Conservation (phyloP, 2,888 invertebrate species). For the Liopterus haemorrhoidalis region DNA sequence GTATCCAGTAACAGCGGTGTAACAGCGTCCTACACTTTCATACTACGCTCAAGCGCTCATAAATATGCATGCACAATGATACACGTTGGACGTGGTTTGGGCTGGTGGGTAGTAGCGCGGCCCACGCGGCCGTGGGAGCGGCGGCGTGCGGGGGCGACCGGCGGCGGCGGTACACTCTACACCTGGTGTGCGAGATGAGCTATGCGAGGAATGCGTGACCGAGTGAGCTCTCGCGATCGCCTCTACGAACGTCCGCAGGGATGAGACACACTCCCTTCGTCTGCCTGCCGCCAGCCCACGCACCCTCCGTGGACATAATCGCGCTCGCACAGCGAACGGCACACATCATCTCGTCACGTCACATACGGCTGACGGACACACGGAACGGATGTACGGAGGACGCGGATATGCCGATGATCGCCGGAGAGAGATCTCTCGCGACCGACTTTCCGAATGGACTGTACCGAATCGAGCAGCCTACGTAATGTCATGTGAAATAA, state of each 20-base stretch:
- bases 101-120: slow-evolving; percentile 40
- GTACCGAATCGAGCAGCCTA: slow-evolving; percentile 26
- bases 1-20: no score
- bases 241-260: background rate
- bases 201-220: no score
- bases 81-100: slow-evolving; percentile 39
- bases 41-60: slow-evolving; percentile 36
- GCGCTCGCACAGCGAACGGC: background rate
- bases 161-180: background rate
- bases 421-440: slow-evolving; percentile 15
- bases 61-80: slow-evolving; percentile 41
- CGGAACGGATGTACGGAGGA: background rate
- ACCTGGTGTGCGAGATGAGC: no score
- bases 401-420: slow-evolving; percentile 3
- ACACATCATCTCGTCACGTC: background rate
- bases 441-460: slow-evolving; percentile 20
- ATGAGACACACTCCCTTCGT: background rate
- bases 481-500: slow-evolving; percentile 28
- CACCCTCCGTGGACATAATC: background rate
- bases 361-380: background rate
- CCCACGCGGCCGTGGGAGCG: slow-evolving; percentile 40
- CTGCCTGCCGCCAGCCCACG: background rate
- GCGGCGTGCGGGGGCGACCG: slow-evolving; percentile 8
- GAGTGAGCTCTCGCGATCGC: background rate
- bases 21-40: slow-evolving; percentile 33